A percentile compares a stretch with the other conserved stretches of the same genome.
Conservation (phyloP, 2,113 vertebrate species). For the Heliornis fulica region DNA sequence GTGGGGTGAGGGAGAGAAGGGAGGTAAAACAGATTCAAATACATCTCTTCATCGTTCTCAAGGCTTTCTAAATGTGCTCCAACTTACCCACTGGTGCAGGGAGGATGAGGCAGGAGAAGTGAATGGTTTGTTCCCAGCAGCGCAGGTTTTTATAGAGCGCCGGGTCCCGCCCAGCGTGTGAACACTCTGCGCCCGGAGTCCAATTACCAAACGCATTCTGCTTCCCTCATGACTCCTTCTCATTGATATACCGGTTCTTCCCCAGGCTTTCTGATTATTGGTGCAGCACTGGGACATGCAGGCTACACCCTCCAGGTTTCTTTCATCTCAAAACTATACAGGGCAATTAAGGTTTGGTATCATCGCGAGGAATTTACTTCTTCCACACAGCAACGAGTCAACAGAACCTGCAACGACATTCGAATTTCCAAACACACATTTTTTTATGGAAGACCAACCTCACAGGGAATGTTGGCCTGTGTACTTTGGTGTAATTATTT, state of each 20-base stretch:
- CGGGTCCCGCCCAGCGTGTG: neutral
- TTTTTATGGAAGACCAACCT: neutral
- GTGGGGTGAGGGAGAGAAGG: accelerated
- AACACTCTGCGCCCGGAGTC: accelerated
- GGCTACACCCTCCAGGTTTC: neutral
- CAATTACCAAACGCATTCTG: neutral
- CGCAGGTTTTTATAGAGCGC: neutral
- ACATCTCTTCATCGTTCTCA: neutral
- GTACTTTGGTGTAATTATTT: neutral
- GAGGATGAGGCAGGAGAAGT: neutral
- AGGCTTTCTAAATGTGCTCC: neutral
- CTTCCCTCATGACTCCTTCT: neutral
- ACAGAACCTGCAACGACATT: accelerated
- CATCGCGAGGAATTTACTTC: neutral
- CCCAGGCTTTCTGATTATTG: neutral
- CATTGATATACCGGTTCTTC: neutral
- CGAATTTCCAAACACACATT: accelerated
- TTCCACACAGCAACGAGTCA: neutral
- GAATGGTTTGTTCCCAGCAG: neutral
- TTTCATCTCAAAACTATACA: neutral
- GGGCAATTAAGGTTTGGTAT: neutral
- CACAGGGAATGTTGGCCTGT: accelerated
- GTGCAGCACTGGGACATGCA: neutral
- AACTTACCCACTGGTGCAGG: neutral
- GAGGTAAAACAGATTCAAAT: neutral